A percentile compares a stretch with the other conserved stretches of the same genome.
These are phyloP conservation scores for Hypselothyrea guttata DNA, from an alignment of 2,888 invertebrate genomes.

Conservation along the genomic window DNA sequence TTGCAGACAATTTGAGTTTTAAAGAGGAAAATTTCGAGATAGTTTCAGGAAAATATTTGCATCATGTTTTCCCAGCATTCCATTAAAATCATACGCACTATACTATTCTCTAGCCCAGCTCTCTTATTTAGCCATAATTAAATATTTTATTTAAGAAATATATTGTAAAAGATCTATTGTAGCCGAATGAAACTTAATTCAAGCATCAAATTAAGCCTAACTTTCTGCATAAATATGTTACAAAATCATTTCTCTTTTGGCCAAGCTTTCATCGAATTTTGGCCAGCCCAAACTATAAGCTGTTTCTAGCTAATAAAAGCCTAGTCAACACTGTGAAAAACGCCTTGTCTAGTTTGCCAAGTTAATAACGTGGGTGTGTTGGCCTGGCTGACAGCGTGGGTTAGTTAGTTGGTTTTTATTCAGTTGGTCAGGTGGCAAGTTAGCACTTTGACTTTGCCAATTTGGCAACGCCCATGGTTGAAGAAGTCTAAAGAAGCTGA, in stretches of 20 bases:
- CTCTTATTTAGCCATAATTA: no score
- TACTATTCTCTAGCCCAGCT: no score
- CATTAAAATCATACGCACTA: no score
- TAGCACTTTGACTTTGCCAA: slow-evolving; percentile 67
- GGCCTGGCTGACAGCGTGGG: slow-evolving; percentile 16
- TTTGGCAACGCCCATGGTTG: slow-evolving; percentile 50
- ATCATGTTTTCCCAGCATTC: no score
- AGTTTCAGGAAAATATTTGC: no score
- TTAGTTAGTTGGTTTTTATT: not conserved
- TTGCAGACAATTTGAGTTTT: no score
- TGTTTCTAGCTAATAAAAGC: not conserved
- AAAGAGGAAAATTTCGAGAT: no score
- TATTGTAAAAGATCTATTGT: no score
- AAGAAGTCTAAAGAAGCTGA: slow-evolving; percentile 26
- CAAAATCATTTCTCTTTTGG: not conserved
- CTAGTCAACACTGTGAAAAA: slow-evolving; percentile 33
- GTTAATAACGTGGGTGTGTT: slow-evolving; percentile 42
- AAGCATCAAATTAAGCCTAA: no score
- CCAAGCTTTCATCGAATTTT: not conserved
- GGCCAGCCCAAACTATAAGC: not conserved
- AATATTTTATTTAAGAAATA: no score
- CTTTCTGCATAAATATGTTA: no score
- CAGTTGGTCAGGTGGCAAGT: slow-evolving; percentile 55
- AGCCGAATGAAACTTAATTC: no score
- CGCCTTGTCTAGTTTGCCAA: slow-evolving; percentile 49